Conservation (phyloP, 53 echinoderm and acorn worm species). For the Crossaster papposus region DNA sequence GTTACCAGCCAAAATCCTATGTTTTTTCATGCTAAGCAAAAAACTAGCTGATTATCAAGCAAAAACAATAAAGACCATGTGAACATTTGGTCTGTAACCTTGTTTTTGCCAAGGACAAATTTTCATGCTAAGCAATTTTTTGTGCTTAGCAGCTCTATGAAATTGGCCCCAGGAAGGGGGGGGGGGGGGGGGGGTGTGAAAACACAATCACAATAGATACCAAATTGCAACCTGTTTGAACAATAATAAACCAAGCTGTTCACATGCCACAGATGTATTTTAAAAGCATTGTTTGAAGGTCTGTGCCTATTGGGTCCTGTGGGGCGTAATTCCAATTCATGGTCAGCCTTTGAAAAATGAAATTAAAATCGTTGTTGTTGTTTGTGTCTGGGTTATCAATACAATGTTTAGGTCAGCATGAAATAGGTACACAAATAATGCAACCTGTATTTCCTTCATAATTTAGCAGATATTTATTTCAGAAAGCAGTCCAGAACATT, state of each 20-base stretch:
- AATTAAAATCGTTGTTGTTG: constrained; percentile 3
- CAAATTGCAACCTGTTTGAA: not conserved
- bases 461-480: not conserved
- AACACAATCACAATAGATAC: not conserved
- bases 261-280: not conserved
- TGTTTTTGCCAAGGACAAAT: too few species aligned
- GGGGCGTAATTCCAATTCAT: not conserved
- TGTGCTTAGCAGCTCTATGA: too few species aligned
- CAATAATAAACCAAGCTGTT: constrained; percentile 5
- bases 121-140: too few species aligned
- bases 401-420: constrained; percentile 6
- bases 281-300: not conserved
- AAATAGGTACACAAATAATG: not conserved
- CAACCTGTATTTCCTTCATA: not conserved
- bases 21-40: too few species aligned
- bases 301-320: not conserved
- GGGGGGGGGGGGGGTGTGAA: not conserved
- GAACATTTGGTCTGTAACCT: too few species aligned
- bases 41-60: too few species aligned
- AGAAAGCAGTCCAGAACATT: not conserved
- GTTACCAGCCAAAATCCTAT: too few species aligned
- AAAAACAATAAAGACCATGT: too few species aligned
- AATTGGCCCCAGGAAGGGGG: too few species aligned
- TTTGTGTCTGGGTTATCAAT: not conserved
- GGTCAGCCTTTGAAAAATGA: not conserved